phyloP scores from a whole-genome alignment of 2,797 vertebrate genomes.

The Platalea minor region DNA sequence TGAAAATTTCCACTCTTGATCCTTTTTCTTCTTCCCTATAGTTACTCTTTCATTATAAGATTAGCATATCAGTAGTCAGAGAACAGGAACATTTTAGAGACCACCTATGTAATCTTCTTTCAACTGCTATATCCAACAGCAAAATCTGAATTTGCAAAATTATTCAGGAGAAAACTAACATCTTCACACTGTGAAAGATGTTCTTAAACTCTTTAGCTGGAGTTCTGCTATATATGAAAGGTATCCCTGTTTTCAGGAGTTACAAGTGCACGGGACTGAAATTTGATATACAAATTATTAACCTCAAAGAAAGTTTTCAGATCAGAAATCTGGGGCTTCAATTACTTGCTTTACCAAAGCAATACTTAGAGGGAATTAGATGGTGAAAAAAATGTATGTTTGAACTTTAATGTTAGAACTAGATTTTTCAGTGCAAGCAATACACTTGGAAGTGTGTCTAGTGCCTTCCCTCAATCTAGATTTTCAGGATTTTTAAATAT shows the following conservation, averaged over 20 bases:
- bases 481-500: neutral
- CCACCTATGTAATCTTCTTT: neutral
- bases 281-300: neutral
- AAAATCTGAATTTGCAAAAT: neutral
- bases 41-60: neutral
- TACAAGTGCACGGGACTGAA: neutral
- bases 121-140: neutral
- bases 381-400: neutral
- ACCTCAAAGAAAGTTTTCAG: neutral
- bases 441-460: neutral
- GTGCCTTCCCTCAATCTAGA: neutral
- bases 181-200: neutral
- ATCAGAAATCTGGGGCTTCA: neutral
- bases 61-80: neutral
- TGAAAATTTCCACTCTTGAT: neutral
- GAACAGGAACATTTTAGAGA: neutral
- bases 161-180: neutral
- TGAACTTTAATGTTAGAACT: neutral
- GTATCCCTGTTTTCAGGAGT: neutral
- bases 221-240: neutral
- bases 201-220: neutral
- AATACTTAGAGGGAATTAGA: neutral
- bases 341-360: neutral
- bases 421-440: neutral
- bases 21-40: neutral